A percentile compares a stretch with the other conserved stretches of the same genome.
Conservation (phyloP, 2,113 vertebrate genomes). For the Amazona guildingii region DNA sequence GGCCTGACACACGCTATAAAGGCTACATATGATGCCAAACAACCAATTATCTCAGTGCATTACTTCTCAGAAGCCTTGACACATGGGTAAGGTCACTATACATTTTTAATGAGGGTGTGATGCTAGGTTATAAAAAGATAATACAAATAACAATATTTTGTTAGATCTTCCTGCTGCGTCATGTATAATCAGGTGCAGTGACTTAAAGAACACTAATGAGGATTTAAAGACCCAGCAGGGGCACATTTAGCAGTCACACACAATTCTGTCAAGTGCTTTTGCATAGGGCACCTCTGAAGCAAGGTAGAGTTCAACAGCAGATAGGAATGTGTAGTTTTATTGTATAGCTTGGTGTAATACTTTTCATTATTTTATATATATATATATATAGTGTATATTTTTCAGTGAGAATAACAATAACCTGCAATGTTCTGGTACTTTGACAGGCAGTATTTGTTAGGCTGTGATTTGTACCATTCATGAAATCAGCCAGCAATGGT, state of each 20-base stretch:
- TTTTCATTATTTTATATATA: neutral
- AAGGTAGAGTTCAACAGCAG: neutral
- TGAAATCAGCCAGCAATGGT: neutral
- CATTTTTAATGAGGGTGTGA: neutral
- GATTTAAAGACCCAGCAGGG: constrained; percentile 3
- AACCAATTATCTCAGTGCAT: constrained; percentile 41
- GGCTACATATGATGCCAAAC: neutral
- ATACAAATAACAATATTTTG: constrained; percentile 10
- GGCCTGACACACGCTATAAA: constrained; percentile 27
- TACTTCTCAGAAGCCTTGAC: constrained; percentile 49
- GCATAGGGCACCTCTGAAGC: neutral
- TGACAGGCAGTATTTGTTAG: neutral
- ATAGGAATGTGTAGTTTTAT: neutral
- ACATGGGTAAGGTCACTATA: neutral
- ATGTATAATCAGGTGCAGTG: constrained; percentile 15
- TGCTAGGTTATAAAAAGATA: constrained; percentile 17
- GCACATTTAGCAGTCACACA: neutral
- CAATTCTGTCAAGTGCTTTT: constrained; percentile 2
- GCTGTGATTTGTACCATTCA: neutral
- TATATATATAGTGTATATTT: neutral
- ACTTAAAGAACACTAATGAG: constrained; percentile 44
- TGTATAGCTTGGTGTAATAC: neutral
- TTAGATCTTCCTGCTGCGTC: neutral
- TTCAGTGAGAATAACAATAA: neutral
- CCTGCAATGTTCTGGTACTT: neutral